phyloP scores from a whole-genome alignment of 2,888 invertebrate species.

The Ferdinandea cuprea region DNA sequence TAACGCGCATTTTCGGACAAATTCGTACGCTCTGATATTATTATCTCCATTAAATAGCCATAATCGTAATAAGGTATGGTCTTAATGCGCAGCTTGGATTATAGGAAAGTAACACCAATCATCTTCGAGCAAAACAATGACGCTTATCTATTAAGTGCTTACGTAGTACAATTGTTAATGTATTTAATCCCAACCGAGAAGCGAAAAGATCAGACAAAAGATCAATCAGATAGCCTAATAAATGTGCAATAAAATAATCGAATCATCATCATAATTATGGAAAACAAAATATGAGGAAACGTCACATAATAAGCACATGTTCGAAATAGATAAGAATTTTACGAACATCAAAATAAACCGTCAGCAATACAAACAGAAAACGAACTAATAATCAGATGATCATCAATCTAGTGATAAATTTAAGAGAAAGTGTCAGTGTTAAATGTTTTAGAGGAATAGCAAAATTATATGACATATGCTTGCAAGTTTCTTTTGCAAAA shows the following conservation, averaged over 20 bases:
- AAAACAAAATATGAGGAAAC: conserved; percentile 1
- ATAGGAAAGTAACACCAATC: not conserved
- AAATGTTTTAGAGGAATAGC: too few relatives aligned
- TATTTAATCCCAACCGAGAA: conserved; percentile 37
- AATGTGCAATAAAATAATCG: not conserved
- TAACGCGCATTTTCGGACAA: too few relatives aligned
- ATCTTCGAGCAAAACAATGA: not conserved
- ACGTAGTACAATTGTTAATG: conserved; percentile 1
- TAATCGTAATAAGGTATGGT: not conserved
- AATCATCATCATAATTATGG: conserved; percentile 7
- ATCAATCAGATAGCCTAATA: not conserved
- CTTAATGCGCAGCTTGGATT: not conserved
- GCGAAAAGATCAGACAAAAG: conserved; percentile 5
- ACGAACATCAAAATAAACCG: not conserved
- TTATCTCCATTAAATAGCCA: too few relatives aligned
- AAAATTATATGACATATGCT: too few relatives aligned
- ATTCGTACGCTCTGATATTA: too few relatives aligned
- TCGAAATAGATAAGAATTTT: conserved; percentile 26
- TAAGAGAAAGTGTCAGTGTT: too few relatives aligned
- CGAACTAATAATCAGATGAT: too few relatives aligned
- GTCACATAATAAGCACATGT: conserved; percentile 32
- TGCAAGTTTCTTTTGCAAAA: too few relatives aligned
- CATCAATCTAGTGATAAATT: too few relatives aligned
- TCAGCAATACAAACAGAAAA: too few relatives aligned
- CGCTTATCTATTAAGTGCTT: conserved; percentile 11